A percentile compares a stretch with the other conserved stretches of the same genome.
Evolutionary conservation across 2,888 invertebrate species (phyloP).

Genomic region (Cryptocephalus moraei): DNA sequence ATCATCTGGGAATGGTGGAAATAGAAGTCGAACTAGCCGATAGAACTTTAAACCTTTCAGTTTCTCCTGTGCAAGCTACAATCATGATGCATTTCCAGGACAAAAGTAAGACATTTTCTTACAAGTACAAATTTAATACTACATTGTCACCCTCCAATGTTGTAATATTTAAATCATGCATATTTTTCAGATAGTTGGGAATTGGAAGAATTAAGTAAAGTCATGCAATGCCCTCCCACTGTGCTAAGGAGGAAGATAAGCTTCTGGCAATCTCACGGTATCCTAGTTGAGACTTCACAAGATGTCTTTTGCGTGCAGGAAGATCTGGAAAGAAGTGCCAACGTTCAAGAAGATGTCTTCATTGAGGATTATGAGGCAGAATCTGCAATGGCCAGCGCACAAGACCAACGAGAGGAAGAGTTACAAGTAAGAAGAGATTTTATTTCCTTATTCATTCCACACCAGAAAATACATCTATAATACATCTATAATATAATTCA

Average conservation of each 20-base stretch:
- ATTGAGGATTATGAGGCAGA: conserved; percentile 86
- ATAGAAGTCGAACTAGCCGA: conserved; percentile 83
- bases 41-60: conserved; percentile 63
- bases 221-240: conserved; percentile 80
- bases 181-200: conserved; percentile 60
- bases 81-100: conserved; percentile 89
- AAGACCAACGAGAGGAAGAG: conserved; percentile 90
- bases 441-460: background rate
- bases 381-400: conserved; percentile 89
- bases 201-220: conserved; percentile 73
- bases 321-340: conserved; percentile 47
- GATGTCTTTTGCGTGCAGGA: conserved; percentile 70
- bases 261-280: conserved; percentile 91
- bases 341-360: conserved; percentile 49
- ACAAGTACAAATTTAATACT: no score
- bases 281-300: conserved; percentile 64
- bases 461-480: no score
- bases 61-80: conserved; percentile 88
- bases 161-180: conserved; percentile 11
- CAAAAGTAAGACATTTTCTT: conserved; percentile 45
- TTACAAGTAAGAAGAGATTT: conserved; percentile 50
- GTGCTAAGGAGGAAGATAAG: conserved; percentile 77
- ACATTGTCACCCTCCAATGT: background rate
- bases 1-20: conserved; percentile 84
- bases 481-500: background rate